These are phyloP conservation scores for Neoascia interrupta DNA, from an alignment of 2,888 invertebrate genomes.

Conservation along the genomic window DNA sequence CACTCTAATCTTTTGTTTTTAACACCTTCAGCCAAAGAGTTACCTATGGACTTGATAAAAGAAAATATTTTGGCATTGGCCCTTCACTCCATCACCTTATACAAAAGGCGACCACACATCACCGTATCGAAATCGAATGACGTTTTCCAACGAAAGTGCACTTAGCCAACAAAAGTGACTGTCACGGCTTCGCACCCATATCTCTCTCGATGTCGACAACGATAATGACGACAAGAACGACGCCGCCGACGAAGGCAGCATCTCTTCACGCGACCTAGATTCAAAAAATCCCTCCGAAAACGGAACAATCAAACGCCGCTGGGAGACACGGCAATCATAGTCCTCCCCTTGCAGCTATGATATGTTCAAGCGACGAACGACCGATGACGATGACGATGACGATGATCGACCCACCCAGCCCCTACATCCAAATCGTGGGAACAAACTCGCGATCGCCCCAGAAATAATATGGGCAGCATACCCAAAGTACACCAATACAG, in stretches of 20 bases:
- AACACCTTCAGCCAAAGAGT: too few species aligned
- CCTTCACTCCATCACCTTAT: too few species aligned
- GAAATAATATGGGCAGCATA: slow-evolving; percentile 43
- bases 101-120: slow-evolving; percentile 32
- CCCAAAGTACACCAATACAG: slow-evolving; percentile 52
- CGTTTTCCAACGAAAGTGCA: slow-evolving; percentile 48
- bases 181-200: slow-evolving; percentile 60
- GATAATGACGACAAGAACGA: too few species aligned
- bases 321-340: slow-evolving; percentile 63
- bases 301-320: slow-evolving; percentile 63
- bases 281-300: slow-evolving; percentile 38
- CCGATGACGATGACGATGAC: slow-evolving; percentile 4
- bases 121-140: background rate
- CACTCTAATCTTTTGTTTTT: too few species aligned
- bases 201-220: slow-evolving; percentile 34
- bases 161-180: slow-evolving; percentile 43
- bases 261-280: slow-evolving; percentile 59
- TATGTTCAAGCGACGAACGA: too few species aligned
- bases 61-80: slow-evolving; percentile 15
- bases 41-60: too few species aligned
- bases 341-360: slow-evolving; percentile 48
- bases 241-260: slow-evolving; percentile 3
- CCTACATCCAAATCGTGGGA: slow-evolving; percentile 61
- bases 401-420: slow-evolving; percentile 60
- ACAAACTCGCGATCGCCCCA: slow-evolving; percentile 64